phyloP scores from a whole-genome alignment of 1,140 invertebrate genomes.

The Bombus difficillimus region DNA sequence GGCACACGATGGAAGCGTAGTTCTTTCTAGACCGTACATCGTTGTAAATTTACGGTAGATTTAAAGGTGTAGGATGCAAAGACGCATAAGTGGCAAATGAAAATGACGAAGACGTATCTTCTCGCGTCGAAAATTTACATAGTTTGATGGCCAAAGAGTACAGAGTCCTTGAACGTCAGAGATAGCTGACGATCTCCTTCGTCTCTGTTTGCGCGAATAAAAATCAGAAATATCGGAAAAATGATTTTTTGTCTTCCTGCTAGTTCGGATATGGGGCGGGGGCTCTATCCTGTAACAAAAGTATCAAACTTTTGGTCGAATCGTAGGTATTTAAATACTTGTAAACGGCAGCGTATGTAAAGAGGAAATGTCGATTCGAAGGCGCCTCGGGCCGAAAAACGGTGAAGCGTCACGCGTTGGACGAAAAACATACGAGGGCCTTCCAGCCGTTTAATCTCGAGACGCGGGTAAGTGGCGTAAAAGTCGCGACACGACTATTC shows the following conservation, averaged over 20 bases:
- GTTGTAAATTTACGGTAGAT: neutral
- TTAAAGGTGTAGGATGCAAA: too few relatives aligned
- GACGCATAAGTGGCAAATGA: too few relatives aligned
- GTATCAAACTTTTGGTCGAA: neutral
- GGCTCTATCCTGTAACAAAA: neutral
- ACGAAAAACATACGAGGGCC: neutral
- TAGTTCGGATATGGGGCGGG: too few relatives aligned
- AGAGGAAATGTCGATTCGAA: neutral
- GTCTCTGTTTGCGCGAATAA: too few relatives aligned
- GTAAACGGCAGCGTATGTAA: neutral
- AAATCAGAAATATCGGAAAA: too few relatives aligned
- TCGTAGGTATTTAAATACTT: neutral
- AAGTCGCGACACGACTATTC: slow-evolving; percentile 75
- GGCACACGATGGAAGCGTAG: neutral
- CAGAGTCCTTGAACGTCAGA: too few relatives aligned
- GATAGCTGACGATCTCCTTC: too few relatives aligned
- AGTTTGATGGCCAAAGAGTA: too few relatives aligned
- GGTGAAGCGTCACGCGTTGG: neutral
- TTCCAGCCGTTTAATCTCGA: slow-evolving; percentile 73
- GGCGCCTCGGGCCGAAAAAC: neutral
- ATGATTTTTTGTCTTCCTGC: too few relatives aligned
- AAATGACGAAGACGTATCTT: too few relatives aligned
- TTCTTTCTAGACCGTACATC: neutral
- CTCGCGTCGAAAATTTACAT: too few relatives aligned
- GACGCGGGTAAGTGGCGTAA: slow-evolving; percentile 75